Conservation (phyloP, 2,797 vertebrate genomes). For the Loris lydekkerianus region DNA sequence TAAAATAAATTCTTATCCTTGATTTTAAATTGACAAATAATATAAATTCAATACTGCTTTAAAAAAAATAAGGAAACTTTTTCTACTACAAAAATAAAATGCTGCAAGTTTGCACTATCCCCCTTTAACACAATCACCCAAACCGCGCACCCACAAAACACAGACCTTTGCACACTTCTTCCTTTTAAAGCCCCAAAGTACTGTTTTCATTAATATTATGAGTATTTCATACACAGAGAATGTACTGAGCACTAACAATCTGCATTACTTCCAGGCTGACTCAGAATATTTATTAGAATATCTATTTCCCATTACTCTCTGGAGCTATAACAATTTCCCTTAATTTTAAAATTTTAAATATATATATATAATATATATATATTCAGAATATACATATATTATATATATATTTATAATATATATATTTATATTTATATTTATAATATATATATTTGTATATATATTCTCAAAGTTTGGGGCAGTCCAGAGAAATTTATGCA, state of each 20-base stretch:
- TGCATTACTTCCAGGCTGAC: neutral
- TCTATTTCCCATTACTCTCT: slow-evolving; percentile 72
- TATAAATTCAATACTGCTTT: neutral
- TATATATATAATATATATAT: too few species aligned
- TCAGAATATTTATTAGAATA: neutral
- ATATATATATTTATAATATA: too few species aligned
- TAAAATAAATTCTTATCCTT: neutral
- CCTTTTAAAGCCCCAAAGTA: rapidly evolving
- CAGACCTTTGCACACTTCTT: neutral
- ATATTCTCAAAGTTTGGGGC: slow-evolving; percentile 77
- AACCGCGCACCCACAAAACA: rapidly evolving
- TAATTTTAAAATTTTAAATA: slow-evolving; percentile 74
- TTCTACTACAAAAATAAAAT: neutral
- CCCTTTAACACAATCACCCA: rapidly evolving
- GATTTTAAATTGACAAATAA: neutral
- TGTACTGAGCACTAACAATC: neutral
- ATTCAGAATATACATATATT: neutral
- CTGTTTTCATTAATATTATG: neutral
- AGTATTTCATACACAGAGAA: neutral
- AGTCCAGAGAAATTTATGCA: slow-evolving; percentile 73
- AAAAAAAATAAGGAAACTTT: slow-evolving; percentile 1
- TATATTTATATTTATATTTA: too few species aligned
- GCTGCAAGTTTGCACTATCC: neutral
- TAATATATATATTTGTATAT: neutral
- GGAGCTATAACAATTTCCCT: slow-evolving; percentile 73